phyloP scores from a whole-genome alignment of 35 echinoderm and acorn worm species.

The Apostichopus japonicus region DNA sequence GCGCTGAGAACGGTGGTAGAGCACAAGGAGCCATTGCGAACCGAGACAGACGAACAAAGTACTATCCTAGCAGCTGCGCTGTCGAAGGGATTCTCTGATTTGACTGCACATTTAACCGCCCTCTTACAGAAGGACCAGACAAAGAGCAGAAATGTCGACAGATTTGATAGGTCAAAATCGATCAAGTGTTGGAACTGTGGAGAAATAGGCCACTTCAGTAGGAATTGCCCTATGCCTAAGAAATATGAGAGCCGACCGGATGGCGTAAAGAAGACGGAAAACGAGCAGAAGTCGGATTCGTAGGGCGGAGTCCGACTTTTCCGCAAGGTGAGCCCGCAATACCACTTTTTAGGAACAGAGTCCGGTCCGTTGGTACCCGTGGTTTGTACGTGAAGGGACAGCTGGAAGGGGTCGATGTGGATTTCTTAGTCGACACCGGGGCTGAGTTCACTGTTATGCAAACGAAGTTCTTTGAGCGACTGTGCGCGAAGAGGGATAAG shows the following conservation, averaged over 20 bases:
- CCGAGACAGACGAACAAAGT: not conserved
- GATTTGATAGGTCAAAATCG: not conserved
- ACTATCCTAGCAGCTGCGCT: not conserved
- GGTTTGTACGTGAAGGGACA: too few relatives aligned
- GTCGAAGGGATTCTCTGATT: not conserved
- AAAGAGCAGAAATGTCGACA: not conserved
- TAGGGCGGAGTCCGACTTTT: constrained; percentile 14
- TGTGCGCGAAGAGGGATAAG: too few relatives aligned
- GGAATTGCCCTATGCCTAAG: not conserved
- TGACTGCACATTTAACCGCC: not conserved
- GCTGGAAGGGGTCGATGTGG: too few relatives aligned
- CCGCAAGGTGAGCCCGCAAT: not conserved
- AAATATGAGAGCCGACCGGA: not conserved
- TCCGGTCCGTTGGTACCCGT: too few relatives aligned
- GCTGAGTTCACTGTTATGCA: too few relatives aligned
- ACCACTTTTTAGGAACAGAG: too few relatives aligned
- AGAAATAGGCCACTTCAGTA: constrained; percentile 1
- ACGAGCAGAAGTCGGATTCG: constrained; percentile 29
- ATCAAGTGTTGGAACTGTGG: constrained; percentile 23
- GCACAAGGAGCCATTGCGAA: not conserved
- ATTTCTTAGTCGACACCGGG: too few relatives aligned
- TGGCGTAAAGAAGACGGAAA: not conserved
- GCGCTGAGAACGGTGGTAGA: not conserved
- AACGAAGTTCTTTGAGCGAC: too few relatives aligned
- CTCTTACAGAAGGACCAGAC: not conserved